These are phyloP conservation scores for Macquaria australasica DNA, from an alignment of 2,113 vertebrate species.

Conservation along the genomic window DNA sequence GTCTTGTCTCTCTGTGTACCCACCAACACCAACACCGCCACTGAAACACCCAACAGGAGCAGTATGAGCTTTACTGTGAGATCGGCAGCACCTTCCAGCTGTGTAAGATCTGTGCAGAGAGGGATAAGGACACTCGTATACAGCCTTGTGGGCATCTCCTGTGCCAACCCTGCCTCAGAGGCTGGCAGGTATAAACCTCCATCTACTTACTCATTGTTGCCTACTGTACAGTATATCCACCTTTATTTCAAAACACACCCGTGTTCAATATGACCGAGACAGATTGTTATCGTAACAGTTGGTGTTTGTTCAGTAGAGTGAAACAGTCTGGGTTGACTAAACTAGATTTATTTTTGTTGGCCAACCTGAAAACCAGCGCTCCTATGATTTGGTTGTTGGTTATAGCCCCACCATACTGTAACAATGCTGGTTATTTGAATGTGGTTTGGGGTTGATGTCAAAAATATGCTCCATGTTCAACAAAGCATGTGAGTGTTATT, in stretches of 20 bases:
- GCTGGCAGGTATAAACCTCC: slow-evolving; percentile 85
- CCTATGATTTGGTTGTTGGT: background rate
- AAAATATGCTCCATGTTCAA: slow-evolving; percentile 11
- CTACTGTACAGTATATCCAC: background rate
- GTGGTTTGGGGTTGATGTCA: slow-evolving; percentile 45
- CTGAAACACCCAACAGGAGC: slow-evolving; percentile 80
- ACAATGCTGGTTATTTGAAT: slow-evolving; percentile 45
- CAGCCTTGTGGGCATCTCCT: slow-evolving; percentile 92
- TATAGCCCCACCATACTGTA: background rate
- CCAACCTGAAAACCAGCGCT: background rate
- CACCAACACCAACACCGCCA: background rate
- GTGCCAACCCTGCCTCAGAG: slow-evolving; percentile 85
- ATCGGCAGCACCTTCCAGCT: slow-evolving; percentile 91
- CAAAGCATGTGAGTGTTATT: background rate
- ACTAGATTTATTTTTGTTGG: slow-evolving; percentile 4
- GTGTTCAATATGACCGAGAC: background rate
- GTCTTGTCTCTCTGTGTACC: background rate
- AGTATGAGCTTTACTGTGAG: slow-evolving; percentile 90
- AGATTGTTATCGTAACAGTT: background rate
- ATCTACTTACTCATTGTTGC: background rate
- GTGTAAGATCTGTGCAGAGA: slow-evolving; percentile 91
- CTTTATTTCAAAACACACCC: background rate
- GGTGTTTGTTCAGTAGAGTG: slow-evolving; percentile 17
- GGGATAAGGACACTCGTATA: slow-evolving; percentile 88
- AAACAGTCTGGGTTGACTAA: slow-evolving; percentile 14